Percentiles rank a stretch among this genome's conserved stretches.
Evolutionary conservation across 2,888 invertebrate species (phyloP).

Genomic region (Thalpophila matura): DNA sequence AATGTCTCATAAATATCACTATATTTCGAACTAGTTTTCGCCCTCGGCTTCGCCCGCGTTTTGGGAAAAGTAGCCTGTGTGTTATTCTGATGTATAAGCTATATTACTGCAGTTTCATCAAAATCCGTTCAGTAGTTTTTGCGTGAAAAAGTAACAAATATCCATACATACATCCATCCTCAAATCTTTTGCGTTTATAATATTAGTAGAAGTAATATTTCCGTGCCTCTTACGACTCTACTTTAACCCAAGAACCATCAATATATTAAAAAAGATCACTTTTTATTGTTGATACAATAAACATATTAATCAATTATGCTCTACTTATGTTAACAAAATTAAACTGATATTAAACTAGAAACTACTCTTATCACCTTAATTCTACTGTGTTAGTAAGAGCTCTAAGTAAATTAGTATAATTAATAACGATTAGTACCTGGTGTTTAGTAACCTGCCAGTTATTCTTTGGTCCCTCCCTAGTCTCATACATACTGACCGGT

Average conservation of each 20-base stretch:
- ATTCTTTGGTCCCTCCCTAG: slow-evolving; percentile 93
- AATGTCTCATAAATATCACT: neutral
- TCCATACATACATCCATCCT: too few relatives aligned
- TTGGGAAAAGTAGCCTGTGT: too few relatives aligned
- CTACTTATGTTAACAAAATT: slow-evolving; percentile 55
- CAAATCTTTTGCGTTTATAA: too few relatives aligned
- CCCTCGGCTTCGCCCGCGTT: too few relatives aligned
- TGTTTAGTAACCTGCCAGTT: slow-evolving; percentile 91
- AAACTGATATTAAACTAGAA: slow-evolving; percentile 45
- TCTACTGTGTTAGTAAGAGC: slow-evolving; percentile 39
- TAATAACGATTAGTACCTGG: slow-evolving; percentile 88
- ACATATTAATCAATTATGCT: slow-evolving; percentile 42
- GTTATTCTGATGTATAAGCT: neutral
- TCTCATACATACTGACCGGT: slow-evolving; percentile 97
- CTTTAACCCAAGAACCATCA: neutral
- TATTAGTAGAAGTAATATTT: too few relatives aligned
- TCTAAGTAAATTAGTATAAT: slow-evolving; percentile 75
- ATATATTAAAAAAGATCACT: neutral
- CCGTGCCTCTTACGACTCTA: neutral
- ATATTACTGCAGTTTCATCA: too few relatives aligned
- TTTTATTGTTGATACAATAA: neutral
- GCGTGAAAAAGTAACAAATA: too few relatives aligned
- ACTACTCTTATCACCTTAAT: slow-evolving; percentile 39
- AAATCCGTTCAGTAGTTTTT: too few relatives aligned
- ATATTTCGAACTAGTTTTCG: too few relatives aligned